Evolutionary conservation across 2,797 vertebrate species (phyloP).

Genomic region (Arctocebus calabarensis): DNA sequence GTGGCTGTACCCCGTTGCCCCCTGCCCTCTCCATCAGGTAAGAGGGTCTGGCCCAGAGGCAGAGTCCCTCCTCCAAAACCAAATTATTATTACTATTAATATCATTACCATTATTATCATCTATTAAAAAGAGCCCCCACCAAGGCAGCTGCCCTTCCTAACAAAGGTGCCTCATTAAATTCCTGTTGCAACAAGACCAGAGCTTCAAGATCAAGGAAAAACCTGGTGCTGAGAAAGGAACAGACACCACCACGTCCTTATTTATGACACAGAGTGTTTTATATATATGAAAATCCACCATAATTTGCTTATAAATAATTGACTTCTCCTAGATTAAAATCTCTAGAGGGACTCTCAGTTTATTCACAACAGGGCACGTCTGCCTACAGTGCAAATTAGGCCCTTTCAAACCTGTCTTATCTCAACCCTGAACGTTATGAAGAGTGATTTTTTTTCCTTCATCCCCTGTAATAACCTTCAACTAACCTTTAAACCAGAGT

Average conservation of each 20-base stretch:
- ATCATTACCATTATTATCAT: background rate
- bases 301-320: conserved; percentile 98
- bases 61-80: background rate
- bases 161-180: conserved; percentile 52
- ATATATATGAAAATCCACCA: conserved; percentile 88
- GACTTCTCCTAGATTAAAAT: conserved; percentile 93
- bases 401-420: conserved; percentile 92
- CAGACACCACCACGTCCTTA: conserved; percentile 86
- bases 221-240: conserved; percentile 63
- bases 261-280: conserved; percentile 89
- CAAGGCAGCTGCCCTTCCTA: background rate
- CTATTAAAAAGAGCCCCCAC: background rate
- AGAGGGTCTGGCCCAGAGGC: conserved; percentile 65
- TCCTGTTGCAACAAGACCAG: conserved; percentile 63
- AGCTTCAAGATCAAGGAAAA: conserved; percentile 53
- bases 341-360: conserved; percentile 92
- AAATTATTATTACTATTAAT: background rate
- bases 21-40: conserved; percentile 49
- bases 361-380: conserved; percentile 90
- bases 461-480: conserved; percentile 97
- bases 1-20: no score
- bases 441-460: conserved; percentile 87
- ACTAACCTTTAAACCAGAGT: conserved; percentile 98
- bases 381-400: conserved; percentile 93
- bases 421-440: conserved; percentile 89